Evolutionary conservation across 2,113 vertebrate species (phyloP), one percentile per base, ranked within the genome.

Genomic region (Ranitomeya variabilis): DNA sequence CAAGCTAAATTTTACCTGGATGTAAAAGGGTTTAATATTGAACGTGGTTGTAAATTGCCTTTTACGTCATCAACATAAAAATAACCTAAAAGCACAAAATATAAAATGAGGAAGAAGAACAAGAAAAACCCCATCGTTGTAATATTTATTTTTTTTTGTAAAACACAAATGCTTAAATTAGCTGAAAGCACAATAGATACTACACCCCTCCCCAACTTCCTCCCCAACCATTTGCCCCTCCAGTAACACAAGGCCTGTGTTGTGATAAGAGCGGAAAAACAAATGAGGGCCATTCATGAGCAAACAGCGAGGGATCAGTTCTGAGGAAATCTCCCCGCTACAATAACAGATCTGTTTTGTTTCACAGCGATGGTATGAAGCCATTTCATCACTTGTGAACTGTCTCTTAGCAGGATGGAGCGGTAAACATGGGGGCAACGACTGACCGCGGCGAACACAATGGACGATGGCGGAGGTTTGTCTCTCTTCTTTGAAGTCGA

Each of bases 221-320:
- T 60, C 57, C 52, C 54, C 31, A 26, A 71, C 64, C 64, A 81
- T 60, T 69, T 45, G 77, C 86, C 86, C 76, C 86, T 87, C 6
- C 79, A 59, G 86, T 7, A 71, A 87, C 77, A 87, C 86, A 87
- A 74, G 86, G 60, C 66, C 23, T 60, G 78, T 80, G 78, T 87
- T 87, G 81, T 82, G 78, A 82, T 82, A 87, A 87, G 78, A 81
- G 15, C 60, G 45, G 77, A 80, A 69, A 82, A 87, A 87, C 86
- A 82, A 87, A 82, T 87, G 77, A 62, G 79, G 74, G 37, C 79
- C 81, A 87, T 87, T 80, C 86, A 73, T 74, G 67, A 51, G 26
- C 57, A 62, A 73, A 87, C 86, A 87, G 21, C 45, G 78, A 57
- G 71, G 45, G 26, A 87, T 81, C 79, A 87, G 78, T 81, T 87